These are phyloP conservation scores for Megamerina dolium DNA, from an alignment of 2,888 invertebrate species.

Conservation along the genomic window DNA sequence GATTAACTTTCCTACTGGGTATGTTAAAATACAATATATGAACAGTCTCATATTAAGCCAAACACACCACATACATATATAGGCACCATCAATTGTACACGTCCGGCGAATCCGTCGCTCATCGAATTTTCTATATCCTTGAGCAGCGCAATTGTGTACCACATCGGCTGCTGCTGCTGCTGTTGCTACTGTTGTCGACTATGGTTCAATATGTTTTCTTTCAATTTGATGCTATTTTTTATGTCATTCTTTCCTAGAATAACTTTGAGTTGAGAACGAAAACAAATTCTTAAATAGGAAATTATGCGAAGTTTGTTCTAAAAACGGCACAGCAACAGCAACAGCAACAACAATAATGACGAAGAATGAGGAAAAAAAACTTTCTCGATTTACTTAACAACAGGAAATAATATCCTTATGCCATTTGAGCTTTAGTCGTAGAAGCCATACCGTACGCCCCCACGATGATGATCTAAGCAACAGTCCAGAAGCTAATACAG, in stretches of 20 bases:
- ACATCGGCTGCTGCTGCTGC: not conserved
- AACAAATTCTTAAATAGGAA: conserved; percentile 32
- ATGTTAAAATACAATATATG: too few species aligned
- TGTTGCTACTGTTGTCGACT: conserved; percentile 1
- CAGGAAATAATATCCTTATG: conserved; percentile 35
- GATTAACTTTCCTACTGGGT: too few species aligned
- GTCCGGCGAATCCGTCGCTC: too few species aligned
- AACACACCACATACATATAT: too few species aligned
- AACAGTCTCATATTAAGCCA: too few species aligned
- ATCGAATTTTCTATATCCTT: too few species aligned
- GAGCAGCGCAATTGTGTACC: not conserved
- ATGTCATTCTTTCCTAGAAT: not conserved
- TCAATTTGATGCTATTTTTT: conserved; percentile 31
- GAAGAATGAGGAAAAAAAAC: conserved; percentile 2
- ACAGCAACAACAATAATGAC: conserved; percentile 1
- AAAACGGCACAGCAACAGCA: conserved; percentile 6
- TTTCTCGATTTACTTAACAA: conserved; percentile 40
- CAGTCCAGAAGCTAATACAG: too few species aligned
- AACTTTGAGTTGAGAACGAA: conserved; percentile 5
- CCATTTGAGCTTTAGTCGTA: not conserved
- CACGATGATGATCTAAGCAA: too few species aligned
- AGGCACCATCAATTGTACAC: too few species aligned
- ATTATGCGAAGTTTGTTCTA: conserved; percentile 37
- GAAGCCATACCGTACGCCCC: too few species aligned
- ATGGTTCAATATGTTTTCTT: conserved; percentile 41